phyloP scores from a whole-genome alignment of 2,113 vertebrate genomes.

The Tichodroma muraria region DNA sequence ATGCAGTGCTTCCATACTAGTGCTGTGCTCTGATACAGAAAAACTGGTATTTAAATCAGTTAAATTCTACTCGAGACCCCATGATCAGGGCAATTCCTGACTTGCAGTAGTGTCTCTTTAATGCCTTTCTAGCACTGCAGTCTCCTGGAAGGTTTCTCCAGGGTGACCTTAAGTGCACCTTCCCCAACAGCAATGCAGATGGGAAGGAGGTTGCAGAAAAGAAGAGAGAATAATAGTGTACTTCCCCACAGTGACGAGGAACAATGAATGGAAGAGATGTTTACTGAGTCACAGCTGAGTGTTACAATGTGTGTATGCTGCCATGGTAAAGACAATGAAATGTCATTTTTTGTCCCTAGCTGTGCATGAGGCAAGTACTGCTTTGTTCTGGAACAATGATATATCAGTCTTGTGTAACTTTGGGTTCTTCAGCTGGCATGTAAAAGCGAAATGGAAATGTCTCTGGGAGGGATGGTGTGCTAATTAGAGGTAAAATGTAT shows the following conservation, averaged over 20 bases:
- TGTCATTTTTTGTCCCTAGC: slow-evolving; percentile 52
- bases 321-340: slow-evolving; percentile 59
- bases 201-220: slow-evolving; percentile 9
- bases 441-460: slow-evolving; percentile 32
- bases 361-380: slow-evolving; percentile 47
- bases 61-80: not conserved
- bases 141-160: not conserved
- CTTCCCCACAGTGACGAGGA: slow-evolving; percentile 48
- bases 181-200: slow-evolving; percentile 16
- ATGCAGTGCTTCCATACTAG: not conserved
- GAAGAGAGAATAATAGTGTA: slow-evolving; percentile 40
- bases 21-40: not conserved
- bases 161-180: slow-evolving; percentile 55
- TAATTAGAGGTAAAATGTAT: slow-evolving; percentile 1
- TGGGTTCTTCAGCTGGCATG: slow-evolving; percentile 36
- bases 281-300: slow-evolving; percentile 54
- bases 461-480: slow-evolving; percentile 3
- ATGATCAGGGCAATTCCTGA: not conserved
- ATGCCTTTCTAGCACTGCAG: not conserved
- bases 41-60: not conserved
- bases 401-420: slow-evolving; percentile 50
- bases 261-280: slow-evolving; percentile 57
- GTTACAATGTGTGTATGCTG: slow-evolving; percentile 52
- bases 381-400: slow-evolving; percentile 63
- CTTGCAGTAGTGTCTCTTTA: not conserved